phyloP scores from a whole-genome alignment of 2,113 vertebrate genomes.

The cat (Felis catus) region DNA sequence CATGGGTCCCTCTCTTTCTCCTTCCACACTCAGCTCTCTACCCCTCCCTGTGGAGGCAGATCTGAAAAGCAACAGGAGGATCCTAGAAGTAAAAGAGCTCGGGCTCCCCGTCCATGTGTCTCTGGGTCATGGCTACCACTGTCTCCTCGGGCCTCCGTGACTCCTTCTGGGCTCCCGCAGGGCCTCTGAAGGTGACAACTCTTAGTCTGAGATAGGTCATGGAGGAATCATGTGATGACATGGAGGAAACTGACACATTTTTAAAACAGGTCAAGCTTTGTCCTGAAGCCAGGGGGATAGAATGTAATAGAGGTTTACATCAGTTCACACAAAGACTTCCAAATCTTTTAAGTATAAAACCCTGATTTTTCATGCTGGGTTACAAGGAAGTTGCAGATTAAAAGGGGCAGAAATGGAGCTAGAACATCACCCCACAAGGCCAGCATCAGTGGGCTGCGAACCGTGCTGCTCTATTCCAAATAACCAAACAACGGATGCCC shows the following conservation, averaged over 20 bases:
- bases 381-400: background rate
- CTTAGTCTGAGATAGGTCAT: background rate
- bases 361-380: background rate
- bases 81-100: background rate
- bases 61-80: background rate
- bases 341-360: constrained; percentile 24
- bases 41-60: background rate
- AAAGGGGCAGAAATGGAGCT: background rate
- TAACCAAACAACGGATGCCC: background rate
- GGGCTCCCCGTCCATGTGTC: background rate
- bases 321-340: background rate
- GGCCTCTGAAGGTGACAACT: background rate
- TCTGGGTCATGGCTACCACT: background rate
- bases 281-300: background rate
- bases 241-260: background rate
- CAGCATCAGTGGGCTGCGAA: background rate
- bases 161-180: background rate
- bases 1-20: background rate
- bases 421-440: background rate
- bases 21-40: background rate
- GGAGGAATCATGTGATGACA: background rate
- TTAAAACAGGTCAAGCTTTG: background rate
- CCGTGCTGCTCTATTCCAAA: constrained; percentile 28
- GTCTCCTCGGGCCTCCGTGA: background rate
- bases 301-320: background rate